These are phyloP conservation scores for Dynastes tityus DNA, from an alignment of 2,888 invertebrate genomes.

Conservation along the genomic window DNA sequence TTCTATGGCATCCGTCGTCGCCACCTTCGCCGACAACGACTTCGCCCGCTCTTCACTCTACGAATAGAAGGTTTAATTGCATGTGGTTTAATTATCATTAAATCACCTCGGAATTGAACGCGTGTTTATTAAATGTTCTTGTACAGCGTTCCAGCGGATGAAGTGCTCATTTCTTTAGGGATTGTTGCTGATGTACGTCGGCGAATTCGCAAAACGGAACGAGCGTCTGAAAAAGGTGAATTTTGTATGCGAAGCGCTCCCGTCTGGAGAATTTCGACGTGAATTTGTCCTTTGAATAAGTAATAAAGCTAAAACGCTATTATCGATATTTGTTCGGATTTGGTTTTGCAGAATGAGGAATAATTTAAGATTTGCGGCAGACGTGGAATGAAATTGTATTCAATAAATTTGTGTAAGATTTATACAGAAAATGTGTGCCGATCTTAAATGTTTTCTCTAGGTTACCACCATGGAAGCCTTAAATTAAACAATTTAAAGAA, in stretches of 20 bases:
- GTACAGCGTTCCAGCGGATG: constrained; percentile 27
- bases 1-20: neutral
- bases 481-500: too few relatives aligned
- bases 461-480: too few relatives aligned
- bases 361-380: constrained; percentile 9
- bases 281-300: constrained; percentile 37
- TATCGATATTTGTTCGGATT: constrained; percentile 27
- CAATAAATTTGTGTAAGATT: neutral
- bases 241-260: constrained; percentile 28
- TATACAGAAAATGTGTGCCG: constrained; percentile 10
- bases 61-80: constrained; percentile 42
- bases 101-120: constrained; percentile 44
- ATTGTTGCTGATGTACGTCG: constrained; percentile 36
- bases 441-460: too few relatives aligned
- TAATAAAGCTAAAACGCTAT: constrained; percentile 25
- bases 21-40: neutral
- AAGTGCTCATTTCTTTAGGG: constrained; percentile 40
- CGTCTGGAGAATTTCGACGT: constrained; percentile 35
- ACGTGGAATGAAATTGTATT: constrained; percentile 1
- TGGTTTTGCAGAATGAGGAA: constrained; percentile 19
- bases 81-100: constrained; percentile 44
- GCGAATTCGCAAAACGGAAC: constrained; percentile 34
- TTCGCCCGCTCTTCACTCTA: neutral
- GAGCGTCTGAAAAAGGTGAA: constrained; percentile 30
- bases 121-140: constrained; percentile 44